Percentiles rank a stretch among this genome's conserved stretches.
These are phyloP conservation scores for Halcyon leucocephala DNA, from an alignment of 2,797 vertebrate species.

Conservation along the genomic window DNA sequence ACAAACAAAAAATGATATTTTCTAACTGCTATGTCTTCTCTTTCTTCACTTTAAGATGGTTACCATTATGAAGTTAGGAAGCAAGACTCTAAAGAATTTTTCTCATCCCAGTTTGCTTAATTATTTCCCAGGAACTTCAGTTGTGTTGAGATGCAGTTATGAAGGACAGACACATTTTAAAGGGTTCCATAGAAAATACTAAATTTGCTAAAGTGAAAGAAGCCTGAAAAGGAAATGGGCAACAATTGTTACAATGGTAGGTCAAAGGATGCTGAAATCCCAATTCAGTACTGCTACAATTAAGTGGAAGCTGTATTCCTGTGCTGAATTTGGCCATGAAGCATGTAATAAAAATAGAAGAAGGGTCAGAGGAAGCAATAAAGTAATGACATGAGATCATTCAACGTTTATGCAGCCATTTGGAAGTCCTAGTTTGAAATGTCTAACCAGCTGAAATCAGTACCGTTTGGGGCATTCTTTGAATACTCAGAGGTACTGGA, in stretches of 20 bases:
- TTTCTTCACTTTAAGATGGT: neutral
- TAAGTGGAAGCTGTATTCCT: neutral
- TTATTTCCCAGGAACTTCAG: neutral
- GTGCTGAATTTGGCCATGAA: neutral
- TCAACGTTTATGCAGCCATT: neutral
- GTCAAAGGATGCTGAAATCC: neutral
- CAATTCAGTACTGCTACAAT: neutral
- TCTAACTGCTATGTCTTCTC: neutral
- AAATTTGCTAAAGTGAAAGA: neutral
- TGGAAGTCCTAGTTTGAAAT: neutral
- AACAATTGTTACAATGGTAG: neutral
- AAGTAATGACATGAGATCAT: neutral
- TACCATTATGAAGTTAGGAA: neutral
- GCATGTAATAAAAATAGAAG: neutral
- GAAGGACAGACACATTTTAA: neutral
- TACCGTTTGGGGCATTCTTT: neutral
- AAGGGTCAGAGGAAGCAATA: neutral
- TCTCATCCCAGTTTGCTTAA: neutral
- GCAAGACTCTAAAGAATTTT: neutral
- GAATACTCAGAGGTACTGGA: neutral
- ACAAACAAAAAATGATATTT: neutral
- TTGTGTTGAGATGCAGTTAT: neutral
- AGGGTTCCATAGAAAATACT: neutral
- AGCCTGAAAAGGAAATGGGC: neutral
- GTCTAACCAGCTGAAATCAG: neutral